Conservation (phyloP, 2,888 invertebrate species). For the Lasioglossum leucozonium region DNA sequence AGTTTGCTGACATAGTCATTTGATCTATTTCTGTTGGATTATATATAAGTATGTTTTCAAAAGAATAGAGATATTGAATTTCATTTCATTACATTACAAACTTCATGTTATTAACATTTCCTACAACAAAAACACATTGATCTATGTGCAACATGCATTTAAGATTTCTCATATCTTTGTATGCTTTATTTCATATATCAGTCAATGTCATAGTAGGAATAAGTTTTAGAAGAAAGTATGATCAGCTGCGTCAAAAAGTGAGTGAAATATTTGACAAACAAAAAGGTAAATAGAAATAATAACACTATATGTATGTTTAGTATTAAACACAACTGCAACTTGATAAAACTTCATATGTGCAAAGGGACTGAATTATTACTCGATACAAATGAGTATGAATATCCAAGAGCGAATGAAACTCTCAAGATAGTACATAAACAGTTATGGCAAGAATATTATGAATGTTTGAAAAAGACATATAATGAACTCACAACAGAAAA, state of each 20-base stretch:
- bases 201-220: conserved; percentile 22
- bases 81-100: conserved; percentile 15
- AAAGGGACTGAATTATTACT: conserved; percentile 65
- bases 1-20: neutral
- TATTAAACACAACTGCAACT: conserved; percentile 9
- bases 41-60: neutral
- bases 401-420: conserved; percentile 84
- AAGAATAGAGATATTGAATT: conserved; percentile 23
- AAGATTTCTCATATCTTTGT: conserved; percentile 26
- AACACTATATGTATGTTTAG: neutral
- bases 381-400: conserved; percentile 82
- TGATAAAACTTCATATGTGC: conserved; percentile 13
- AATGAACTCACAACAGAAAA: conserved; percentile 80
- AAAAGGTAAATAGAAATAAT: conserved; percentile 45
- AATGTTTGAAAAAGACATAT: conserved; percentile 84
- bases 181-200: conserved; percentile 20
- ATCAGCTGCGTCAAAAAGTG: conserved; percentile 54
- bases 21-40: neutral
- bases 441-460: conserved; percentile 86
- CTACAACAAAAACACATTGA: neutral
- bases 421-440: conserved; percentile 81
- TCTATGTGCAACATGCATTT: conserved; percentile 16
- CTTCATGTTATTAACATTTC: conserved; percentile 21
- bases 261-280: conserved; percentile 44
- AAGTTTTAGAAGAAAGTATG: conserved; percentile 41